A percentile compares a stretch with the other conserved stretches of the same genome.
phyloP scores from a whole-genome alignment of 2,797 vertebrate genomes.

The Parambassis ranga region DNA sequence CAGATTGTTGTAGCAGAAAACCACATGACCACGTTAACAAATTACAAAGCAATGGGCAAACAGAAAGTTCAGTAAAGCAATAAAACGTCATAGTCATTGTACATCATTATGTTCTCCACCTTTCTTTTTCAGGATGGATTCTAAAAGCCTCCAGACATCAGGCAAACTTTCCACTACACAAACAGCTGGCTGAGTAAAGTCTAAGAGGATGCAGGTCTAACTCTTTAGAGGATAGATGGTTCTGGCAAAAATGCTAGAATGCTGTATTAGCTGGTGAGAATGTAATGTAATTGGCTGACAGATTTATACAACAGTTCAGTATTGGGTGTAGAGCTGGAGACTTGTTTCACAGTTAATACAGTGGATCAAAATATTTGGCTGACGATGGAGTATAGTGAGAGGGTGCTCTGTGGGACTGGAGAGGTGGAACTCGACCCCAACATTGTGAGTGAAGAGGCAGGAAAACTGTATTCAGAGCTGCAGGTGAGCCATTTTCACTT shows the following conservation, averaged over 20 bases:
- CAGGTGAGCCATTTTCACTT: constrained; percentile 68
- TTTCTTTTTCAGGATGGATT: constrained; percentile 71
- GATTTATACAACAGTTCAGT: neutral
- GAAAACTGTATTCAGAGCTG: constrained; percentile 82
- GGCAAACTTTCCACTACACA: constrained; percentile 1
- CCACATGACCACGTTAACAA: constrained; percentile 6
- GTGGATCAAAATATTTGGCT: neutral
- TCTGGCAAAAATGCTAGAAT: constrained; percentile 32
- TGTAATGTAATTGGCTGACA: neutral
- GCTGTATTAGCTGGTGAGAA: constrained; percentile 23
- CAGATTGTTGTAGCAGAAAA: constrained; percentile 14
- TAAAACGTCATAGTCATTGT: neutral
- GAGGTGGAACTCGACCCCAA: constrained; percentile 81
- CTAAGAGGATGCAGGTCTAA: constrained; percentile 7
- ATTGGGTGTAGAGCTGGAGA: neutral
- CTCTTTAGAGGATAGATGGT: constrained; percentile 39
- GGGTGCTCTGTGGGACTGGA: constrained; percentile 69
- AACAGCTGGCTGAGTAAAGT: neutral
- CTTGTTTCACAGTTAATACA: neutral
- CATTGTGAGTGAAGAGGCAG: constrained; percentile 84
- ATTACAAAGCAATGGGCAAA: neutral
- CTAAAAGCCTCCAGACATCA: constrained; percentile 42
- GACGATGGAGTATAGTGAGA: constrained; percentile 83
- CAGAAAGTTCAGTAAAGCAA: neutral
- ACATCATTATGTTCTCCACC: neutral